Conservation (phyloP, 2,113 vertebrate genomes). For the Dryoscopus gambensis region DNA sequence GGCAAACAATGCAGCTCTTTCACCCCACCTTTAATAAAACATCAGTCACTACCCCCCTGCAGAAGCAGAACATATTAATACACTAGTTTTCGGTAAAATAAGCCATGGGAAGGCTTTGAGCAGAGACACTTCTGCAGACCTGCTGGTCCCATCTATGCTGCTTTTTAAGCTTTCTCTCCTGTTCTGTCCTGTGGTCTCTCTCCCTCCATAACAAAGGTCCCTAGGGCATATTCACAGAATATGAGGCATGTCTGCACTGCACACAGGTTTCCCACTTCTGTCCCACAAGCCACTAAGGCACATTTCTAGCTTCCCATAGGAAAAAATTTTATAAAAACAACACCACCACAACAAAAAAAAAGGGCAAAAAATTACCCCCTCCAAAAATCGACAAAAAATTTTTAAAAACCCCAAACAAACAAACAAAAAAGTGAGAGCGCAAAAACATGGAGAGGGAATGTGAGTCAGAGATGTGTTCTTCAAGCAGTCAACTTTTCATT, state of each 20-base stretch:
- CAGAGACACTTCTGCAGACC: not conserved
- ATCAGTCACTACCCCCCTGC: not conserved
- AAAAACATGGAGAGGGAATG: not conserved
- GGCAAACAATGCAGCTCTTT: not conserved
- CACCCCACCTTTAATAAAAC: not conserved
- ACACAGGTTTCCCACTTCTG: not conserved
- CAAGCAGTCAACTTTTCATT: not conserved
- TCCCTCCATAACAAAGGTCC: not conserved
- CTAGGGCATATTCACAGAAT: not conserved
- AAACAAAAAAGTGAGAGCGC: not conserved
- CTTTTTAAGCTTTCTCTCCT: not conserved
- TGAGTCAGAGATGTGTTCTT: not conserved
- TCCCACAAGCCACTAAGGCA: not conserved
- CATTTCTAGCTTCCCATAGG: not conserved
- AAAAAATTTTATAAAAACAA: not conserved
- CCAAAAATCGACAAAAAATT: not conserved
- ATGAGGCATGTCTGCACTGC: accelerated
- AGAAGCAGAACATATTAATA: not conserved
- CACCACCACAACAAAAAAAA: not conserved
- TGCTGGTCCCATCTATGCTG: not conserved
- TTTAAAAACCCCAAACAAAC: not conserved
- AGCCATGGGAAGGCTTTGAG: not conserved
- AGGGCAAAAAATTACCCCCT: not conserved
- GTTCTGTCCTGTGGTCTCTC: not conserved
- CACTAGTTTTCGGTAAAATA: not conserved